Conservation (phyloP, 2,888 invertebrate genomes). For the Monopis laevigella region DNA sequence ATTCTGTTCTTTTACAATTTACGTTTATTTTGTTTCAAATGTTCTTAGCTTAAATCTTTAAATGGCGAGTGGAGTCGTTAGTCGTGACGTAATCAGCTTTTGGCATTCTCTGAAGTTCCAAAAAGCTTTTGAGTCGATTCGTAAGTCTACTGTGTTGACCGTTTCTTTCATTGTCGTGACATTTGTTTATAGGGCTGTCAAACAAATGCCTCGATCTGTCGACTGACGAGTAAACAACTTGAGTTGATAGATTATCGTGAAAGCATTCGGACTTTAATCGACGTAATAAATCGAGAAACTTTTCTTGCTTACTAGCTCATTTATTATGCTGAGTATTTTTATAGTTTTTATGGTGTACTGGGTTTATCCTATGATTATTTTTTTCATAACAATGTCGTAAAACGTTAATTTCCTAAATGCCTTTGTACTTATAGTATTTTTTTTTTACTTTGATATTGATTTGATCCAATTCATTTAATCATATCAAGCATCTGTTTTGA, state of each 20-base stretch:
- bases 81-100: conserved; percentile 1
- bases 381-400: no score
- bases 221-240: conserved; percentile 7
- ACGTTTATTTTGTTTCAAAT: not conserved
- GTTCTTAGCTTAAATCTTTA: not conserved
- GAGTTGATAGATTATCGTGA: conserved; percentile 1
- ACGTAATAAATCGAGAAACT: conserved; percentile 2
- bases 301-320: not conserved
- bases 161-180: conserved; percentile 3
- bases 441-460: no score
- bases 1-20: not conserved
- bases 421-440: no score
- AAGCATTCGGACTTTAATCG: no score
- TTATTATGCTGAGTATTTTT: no score
- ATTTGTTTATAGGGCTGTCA: conserved; percentile 1
- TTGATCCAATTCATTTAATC: no score
- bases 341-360: no score
- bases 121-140: not conserved
- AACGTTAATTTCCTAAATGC: no score
- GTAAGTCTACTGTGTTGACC: not conserved
- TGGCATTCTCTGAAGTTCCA: not conserved
- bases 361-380: no score
- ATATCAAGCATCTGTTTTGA: no score
- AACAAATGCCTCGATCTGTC: conserved; percentile 5
- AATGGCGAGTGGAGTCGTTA: not conserved